These are phyloP conservation scores for Chlorops oryzae DNA, from an alignment of 1,140 invertebrate species.

Conservation along the genomic window DNA sequence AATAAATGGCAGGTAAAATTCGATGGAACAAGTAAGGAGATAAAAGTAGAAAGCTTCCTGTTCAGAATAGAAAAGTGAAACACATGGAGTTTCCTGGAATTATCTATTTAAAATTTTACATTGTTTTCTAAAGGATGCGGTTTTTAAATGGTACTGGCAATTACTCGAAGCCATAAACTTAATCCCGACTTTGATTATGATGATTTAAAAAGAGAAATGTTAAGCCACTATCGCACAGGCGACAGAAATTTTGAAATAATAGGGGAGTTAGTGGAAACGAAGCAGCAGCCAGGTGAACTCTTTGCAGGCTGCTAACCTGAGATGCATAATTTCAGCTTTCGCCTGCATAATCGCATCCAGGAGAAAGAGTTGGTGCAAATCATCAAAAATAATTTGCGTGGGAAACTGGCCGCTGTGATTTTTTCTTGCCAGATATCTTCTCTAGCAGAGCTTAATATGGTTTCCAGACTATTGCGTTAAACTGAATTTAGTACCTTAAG, in stretches of 20 bases:
- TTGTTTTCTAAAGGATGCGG: not conserved
- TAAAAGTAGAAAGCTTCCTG: not conserved
- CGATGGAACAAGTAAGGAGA: not conserved
- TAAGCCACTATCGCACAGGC: not conserved
- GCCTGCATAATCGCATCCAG: not conserved
- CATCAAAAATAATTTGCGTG: not conserved
- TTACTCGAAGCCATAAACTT: not conserved
- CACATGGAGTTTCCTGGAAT: not conserved
- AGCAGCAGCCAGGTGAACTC: not conserved
- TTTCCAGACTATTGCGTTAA: too few species aligned
- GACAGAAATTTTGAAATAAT: conserved; percentile 1
- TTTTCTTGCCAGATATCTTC: not conserved
- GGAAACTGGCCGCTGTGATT: not conserved
- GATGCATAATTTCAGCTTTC: not conserved
- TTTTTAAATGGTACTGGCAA: not conserved
- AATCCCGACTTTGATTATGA: conserved; percentile 1
- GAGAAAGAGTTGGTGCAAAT: not conserved
- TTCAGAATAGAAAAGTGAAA: conserved; percentile 2
- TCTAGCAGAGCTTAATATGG: not conserved
- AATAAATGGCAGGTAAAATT: conserved; percentile 3
- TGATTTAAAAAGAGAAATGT: not conserved
- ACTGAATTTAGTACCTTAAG: too few species aligned
- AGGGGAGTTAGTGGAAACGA: not conserved
- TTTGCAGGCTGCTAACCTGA: not conserved
- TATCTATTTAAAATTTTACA: not conserved